Conservation (phyloP, 2,113 vertebrate genomes). For the Microcebus ravelobensis region DNA sequence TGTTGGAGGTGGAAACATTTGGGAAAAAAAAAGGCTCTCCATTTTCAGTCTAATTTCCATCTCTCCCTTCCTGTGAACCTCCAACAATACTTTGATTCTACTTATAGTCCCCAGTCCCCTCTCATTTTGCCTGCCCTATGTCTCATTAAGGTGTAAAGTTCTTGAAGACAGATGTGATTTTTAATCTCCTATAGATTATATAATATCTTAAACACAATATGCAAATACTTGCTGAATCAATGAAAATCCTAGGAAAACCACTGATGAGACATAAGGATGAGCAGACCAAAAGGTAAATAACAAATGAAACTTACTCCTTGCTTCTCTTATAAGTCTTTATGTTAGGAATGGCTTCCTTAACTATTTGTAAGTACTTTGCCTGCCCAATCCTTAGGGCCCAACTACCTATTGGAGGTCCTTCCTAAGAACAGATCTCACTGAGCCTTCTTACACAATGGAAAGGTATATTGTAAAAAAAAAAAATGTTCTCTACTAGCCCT, state of each 20-base stretch:
- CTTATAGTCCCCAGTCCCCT: neutral
- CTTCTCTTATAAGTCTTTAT: neutral
- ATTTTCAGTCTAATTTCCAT: neutral
- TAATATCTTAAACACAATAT: neutral
- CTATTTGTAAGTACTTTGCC: neutral
- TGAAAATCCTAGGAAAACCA: slow-evolving; percentile 40
- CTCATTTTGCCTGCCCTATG: neutral
- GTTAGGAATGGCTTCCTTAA: neutral
- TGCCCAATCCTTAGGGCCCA: neutral
- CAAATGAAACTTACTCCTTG: neutral
- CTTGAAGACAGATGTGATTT: slow-evolving; percentile 12
- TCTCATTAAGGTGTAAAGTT: neutral
- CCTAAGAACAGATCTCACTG: neutral
- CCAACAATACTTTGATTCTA: neutral
- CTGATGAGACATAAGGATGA: neutral
- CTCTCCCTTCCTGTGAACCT: neutral
- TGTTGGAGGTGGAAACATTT: too few species aligned
- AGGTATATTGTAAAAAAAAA: neutral
- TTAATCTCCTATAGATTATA: slow-evolving; percentile 20
- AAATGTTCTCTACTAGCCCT: neutral
- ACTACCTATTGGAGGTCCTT: neutral
- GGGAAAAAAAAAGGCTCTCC: neutral
- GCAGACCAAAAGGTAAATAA: slow-evolving; percentile 39
- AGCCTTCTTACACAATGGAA: neutral
- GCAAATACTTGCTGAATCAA: slow-evolving; percentile 38